Base-by-base conservation (phyloP, 2,888 invertebrate genomes). In the Empis stercorea region DNA sequence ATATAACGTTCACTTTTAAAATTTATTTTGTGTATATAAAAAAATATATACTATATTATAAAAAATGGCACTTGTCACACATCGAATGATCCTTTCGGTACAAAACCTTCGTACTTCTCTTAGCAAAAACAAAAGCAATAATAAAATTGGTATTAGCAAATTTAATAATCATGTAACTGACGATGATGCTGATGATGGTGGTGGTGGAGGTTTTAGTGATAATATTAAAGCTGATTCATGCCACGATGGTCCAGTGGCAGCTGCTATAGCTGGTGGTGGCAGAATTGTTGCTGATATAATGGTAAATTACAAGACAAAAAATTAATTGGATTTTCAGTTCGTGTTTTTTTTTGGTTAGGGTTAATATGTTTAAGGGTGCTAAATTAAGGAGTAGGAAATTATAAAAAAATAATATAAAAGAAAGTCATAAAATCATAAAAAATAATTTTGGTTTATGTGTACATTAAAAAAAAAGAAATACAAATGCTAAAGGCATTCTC, bases 81-180 rank as follows among this genome's bases (percentile, higher is more conserved):
- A 63, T 52, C 61, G 63, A 10, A 62, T 63, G 64, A 62, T 63
- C 57, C 51, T 61, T 55, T 57, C 60, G 17, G 17, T 52, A 41
- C 58, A 58, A 39, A 50, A 51, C 32, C 57, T 57, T 7, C 56
- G 54, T 44, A 54, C 2, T 27, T 27, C 9, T 9, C 23, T 27
- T 4, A 4, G 4, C 20, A n/a, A n/a, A n/a, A n/a, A 20, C 20
- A 4, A 3, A 20, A 27, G 5, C 20, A 27, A 27, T 27, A 34
- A 34, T 34, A 34, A 34, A 34, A 34, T 13, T n/a, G 32, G 32
- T n/a, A 34, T 34, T 34, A 34, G n/a, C 5, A 27, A 27, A 27
- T 27, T 27, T 27, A 27, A 27, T 27, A 27, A 27, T 7, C 13
- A 13, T 32, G 13, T n/a, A 3, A n/a, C n/a, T n/a, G n/a, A n/a